Evolutionary conservation across 2,888 invertebrate species (phyloP).

Genomic region (Phragmatobia fuliginosa): DNA sequence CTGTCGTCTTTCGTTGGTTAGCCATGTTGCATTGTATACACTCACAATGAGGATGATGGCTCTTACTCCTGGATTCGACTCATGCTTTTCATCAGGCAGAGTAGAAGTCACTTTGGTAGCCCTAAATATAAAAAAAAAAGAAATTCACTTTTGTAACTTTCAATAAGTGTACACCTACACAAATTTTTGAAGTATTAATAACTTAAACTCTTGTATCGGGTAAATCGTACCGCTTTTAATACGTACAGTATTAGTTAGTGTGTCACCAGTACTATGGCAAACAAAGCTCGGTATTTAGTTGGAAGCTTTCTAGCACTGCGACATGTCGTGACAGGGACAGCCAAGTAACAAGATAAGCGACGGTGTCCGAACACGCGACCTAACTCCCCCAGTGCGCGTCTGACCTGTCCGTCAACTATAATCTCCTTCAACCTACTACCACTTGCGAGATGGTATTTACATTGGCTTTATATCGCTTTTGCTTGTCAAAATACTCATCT

Average conservation of each 20-base stretch:
- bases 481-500: constrained; percentile 58
- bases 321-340: constrained; percentile 69
- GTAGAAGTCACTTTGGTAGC: too few relatives aligned
- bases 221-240: not conserved
- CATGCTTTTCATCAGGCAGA: too few relatives aligned
- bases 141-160: too few relatives aligned
- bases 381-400: constrained; percentile 21
- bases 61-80: too few relatives aligned
- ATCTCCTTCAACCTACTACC: constrained; percentile 56
- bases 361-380: constrained; percentile 54
- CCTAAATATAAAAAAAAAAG: not conserved
- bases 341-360: constrained; percentile 76
- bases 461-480: constrained; percentile 52
- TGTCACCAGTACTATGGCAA: constrained; percentile 46
- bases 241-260: constrained; percentile 21
- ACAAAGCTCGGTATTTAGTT: constrained; percentile 66
- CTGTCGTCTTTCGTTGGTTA: too few relatives aligned
- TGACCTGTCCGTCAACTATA: constrained; percentile 51
- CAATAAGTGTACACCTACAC: not conserved
- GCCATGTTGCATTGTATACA: too few relatives aligned
- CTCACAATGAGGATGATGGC: too few relatives aligned
- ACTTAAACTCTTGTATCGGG: not conserved
- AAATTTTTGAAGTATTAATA: not conserved
- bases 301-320: constrained; percentile 55
- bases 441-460: constrained; percentile 39